Base-by-base conservation (phyloP, 2,797 vertebrate genomes). In the Columba guinea region DNA sequence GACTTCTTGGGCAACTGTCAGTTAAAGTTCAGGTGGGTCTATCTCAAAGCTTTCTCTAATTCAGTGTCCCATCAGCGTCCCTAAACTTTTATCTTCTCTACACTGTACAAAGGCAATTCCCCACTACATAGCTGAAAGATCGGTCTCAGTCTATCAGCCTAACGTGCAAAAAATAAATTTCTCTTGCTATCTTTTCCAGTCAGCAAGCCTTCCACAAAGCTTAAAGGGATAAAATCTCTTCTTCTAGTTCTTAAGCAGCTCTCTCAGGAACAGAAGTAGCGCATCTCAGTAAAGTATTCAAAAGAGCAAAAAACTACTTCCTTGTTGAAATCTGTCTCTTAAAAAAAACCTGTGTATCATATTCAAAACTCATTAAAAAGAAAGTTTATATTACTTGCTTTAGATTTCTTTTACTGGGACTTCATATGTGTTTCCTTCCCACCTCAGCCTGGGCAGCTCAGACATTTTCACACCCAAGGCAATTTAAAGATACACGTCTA, bases 291-390 rank as follows among this genome's bases (percentile, higher is more conserved):
- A 27, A 75, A 74, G 20, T 59, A 32, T 44, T 67, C n/a, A 80
- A 53, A 81, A 82, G 34, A 73, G 12, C 30, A n/a, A 83, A 63
- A 7, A 37, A 51, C n/a, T 35, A 56, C 6, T 71, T 85, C 24
- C 55, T 46, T 11, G 12, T 30, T 63, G 70, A 82, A 82, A 76
- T 68, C 18, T 4, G 0, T 22, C 16, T 28, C 51, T 39, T 13
- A 65, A 67, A 84, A 62, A 63, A 76, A 24, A 0, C 0, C 3
- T 7, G 3, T 15, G 4, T 15, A 48, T 49, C 22, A n/a, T n/a
- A 41, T 32, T 76, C 5, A 37, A 44, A 64, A 68, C 7, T 30
- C 9, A 35, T 75, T 51, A 8, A 3, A 30, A 46, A 20, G 76
- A n/a, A 37, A 4, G 7, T 13, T 67, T 74, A 34, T 3, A 24